Evolutionary conservation across 2,797 vertebrate genomes (phyloP), one percentile per base, ranked within the genome.

Genomic region (Nothura maculosa): DNA sequence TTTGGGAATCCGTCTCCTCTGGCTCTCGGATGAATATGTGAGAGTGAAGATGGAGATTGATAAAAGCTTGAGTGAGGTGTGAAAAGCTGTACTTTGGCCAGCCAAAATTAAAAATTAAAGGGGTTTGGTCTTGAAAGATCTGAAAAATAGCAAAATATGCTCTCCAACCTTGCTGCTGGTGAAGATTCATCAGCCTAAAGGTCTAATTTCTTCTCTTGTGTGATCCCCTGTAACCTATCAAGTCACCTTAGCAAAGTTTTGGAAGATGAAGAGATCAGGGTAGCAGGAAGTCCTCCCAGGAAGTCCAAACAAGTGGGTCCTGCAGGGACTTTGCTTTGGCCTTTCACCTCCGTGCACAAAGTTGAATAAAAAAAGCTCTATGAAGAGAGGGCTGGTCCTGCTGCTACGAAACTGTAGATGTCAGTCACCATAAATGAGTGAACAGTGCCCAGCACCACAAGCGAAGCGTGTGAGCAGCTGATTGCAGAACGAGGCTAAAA

Each of bases 1-100:
- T 84, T 94, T 62, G 67, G 43, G 92, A 91, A 86, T 60, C 57
- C 32, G 74, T 83, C 48, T 76, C 67, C 75, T 67, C 25, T 5
- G 1, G 54, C 54, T 94, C 43, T 43, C 60, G 67, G 74, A 19
- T 63, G 28, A 67, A 73, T 58, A 36, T 27, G 3, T 12, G 85
- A 75, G 1, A 64, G 36, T 0, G 0, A 58, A 72, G 64, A 57
- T 17, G n/a, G 34, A 54, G 40, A 73, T 43, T 75, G 38, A 85
- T 78, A 79, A 90, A 93, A 87, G 52, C 36, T 15, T 89, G 87
- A 21, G 28, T 3, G 19, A 12, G 1, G 0, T 10, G 43, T 10
- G 54, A 81, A 83, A 73, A 70, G 66, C 64, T 90, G 73, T 34
- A 45, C 62, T 85, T 83, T 55, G 60, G 38, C 48, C 28, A 76